phyloP scores from a whole-genome alignment of 2,888 invertebrate genomes.

The Tachina lurida region DNA sequence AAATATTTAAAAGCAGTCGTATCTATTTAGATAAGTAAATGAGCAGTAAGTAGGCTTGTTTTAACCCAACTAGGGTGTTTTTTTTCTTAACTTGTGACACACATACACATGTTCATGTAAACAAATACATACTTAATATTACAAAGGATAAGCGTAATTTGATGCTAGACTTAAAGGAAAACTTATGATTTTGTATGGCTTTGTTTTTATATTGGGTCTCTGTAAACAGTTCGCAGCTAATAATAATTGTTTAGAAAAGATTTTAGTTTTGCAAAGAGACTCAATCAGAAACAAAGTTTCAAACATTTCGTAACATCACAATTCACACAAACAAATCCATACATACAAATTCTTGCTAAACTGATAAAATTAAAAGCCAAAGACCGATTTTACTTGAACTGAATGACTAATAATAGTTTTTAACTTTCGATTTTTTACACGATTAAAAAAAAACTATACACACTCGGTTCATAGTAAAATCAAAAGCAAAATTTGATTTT shows the following conservation, averaged over 20 bases:
- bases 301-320: constrained; percentile 25
- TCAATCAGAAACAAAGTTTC: constrained; percentile 54
- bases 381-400: constrained; percentile 80
- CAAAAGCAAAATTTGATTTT: constrained; percentile 81
- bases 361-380: constrained; percentile 72
- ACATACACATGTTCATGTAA: background rate
- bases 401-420: constrained; percentile 59
- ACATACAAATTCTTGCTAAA: constrained; percentile 12
- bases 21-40: background rate
- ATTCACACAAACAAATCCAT: constrained; percentile 25
- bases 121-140: constrained; percentile 16
- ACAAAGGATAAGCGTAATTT: constrained; percentile 27
- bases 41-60: constrained; percentile 10
- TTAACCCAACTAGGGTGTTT: background rate
- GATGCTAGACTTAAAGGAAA: background rate
- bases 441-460: constrained; percentile 60
- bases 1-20: background rate
- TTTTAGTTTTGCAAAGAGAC: constrained; percentile 25
- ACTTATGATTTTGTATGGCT: constrained; percentile 36
- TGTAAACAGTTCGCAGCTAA: background rate
- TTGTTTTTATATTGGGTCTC: constrained; percentile 65
- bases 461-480: constrained; percentile 79
- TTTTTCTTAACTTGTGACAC: constrained; percentile 7
- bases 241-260: background rate
- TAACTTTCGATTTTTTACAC: constrained; percentile 39